Evolutionary conservation across 2,888 invertebrate genomes (phyloP).

Genomic region (Lithophane leautieri): DNA sequence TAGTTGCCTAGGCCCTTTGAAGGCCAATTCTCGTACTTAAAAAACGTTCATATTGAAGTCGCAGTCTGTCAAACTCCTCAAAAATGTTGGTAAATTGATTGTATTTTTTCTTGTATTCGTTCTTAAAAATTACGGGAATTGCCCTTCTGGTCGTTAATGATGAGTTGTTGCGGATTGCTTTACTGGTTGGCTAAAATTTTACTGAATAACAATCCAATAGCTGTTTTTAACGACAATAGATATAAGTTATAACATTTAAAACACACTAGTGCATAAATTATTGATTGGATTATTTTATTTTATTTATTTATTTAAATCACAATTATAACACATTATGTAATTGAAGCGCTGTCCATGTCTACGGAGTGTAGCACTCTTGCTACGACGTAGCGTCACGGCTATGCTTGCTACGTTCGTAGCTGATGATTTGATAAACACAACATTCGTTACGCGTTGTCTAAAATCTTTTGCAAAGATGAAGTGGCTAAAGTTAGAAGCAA

Average conservation of each 20-base stretch:
- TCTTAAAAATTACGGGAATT: too few relatives aligned
- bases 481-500: neutral
- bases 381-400: constrained; percentile 29
- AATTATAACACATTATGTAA: too few relatives aligned
- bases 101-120: too few relatives aligned
- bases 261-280: neutral
- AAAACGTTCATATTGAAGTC: too few relatives aligned
- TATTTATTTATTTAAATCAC: too few relatives aligned
- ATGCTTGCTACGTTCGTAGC: constrained; percentile 30
- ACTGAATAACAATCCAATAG: neutral
- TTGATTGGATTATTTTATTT: too few relatives aligned
- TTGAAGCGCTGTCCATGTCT: neutral
- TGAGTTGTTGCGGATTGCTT: too few relatives aligned
- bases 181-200: neutral
- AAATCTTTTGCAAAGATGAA: neutral
- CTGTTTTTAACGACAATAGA: neutral
- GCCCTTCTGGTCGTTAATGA: too few relatives aligned
- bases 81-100: too few relatives aligned
- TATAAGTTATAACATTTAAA: neutral
- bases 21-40: too few relatives aligned
- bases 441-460: neutral
- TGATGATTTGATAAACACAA: neutral
- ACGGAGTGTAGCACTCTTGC: constrained; percentile 7
- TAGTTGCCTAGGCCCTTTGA: too few relatives aligned
- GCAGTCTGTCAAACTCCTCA: too few relatives aligned